These are phyloP conservation scores for Bos javanicus DNA, from an alignment of 2,113 vertebrate species.

Conservation along the genomic window DNA sequence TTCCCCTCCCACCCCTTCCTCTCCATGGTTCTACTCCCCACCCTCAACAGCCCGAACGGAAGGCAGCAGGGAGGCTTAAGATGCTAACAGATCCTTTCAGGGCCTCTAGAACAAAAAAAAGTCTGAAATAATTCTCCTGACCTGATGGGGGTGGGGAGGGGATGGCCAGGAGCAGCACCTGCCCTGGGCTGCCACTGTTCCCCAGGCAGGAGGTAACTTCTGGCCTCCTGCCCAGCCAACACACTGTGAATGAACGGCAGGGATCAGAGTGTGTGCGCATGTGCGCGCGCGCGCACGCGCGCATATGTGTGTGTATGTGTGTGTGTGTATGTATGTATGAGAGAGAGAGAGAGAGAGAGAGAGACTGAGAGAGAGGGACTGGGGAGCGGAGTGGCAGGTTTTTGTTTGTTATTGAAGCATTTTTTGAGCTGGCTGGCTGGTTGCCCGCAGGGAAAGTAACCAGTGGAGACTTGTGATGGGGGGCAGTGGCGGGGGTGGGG, in stretches of 20 bases:
- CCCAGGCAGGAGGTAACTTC: constrained; percentile 16
- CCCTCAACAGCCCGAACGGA: neutral
- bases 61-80: neutral
- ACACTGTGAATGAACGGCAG: neutral
- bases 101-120: constrained; percentile 30
- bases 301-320: neutral
- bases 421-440: constrained; percentile 43
- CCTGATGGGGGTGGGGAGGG: neutral
- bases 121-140: neutral
- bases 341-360: neutral
- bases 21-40: neutral
- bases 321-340: neutral
- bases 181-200: neutral
- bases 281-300: neutral
- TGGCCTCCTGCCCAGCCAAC: constrained; percentile 42
- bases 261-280: neutral
- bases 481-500: too few relatives aligned
- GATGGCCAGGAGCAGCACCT: constrained; percentile 41
- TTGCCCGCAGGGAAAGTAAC: constrained; percentile 58
- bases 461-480: constrained; percentile 31
- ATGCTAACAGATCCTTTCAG: neutral
- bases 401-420: constrained; percentile 46
- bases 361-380: neutral
- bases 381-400: neutral
- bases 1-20: constrained; percentile 19